These are phyloP conservation scores for Lagorchestes hirsutus DNA, from an alignment of 2,797 vertebrate genomes.

Conservation along the genomic window DNA sequence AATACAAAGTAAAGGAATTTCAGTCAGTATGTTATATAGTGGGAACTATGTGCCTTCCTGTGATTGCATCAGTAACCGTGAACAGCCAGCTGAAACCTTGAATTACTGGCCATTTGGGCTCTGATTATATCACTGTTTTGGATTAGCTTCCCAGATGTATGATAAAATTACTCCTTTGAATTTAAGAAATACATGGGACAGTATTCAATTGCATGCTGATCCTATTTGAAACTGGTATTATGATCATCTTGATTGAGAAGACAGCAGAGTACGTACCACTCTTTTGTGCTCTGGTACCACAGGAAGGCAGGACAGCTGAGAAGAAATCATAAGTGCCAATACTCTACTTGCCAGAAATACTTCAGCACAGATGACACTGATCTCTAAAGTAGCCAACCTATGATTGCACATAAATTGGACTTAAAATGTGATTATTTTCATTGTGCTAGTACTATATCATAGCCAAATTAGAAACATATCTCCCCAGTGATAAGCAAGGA, in stretches of 20 bases:
- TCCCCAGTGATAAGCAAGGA: not conserved
- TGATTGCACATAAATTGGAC: not conserved
- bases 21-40: too few species aligned
- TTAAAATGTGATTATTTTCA: not conserved
- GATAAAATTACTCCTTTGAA: not conserved
- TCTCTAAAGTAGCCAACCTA: not conserved
- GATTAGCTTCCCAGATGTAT: too few species aligned
- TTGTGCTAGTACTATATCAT: not conserved
- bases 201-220: not conserved
- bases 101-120: too few species aligned
- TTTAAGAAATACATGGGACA: not conserved
- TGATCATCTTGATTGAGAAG: not conserved
- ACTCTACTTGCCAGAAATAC: not conserved
- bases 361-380: not conserved
- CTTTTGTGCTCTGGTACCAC: not conserved
- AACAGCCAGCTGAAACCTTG: too few species aligned
- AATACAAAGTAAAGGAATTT: too few species aligned
- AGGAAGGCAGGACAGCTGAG: not conserved
- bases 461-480: not conserved
- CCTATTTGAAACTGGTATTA: not conserved
- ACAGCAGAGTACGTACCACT: not conserved
- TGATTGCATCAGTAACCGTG: too few species aligned
- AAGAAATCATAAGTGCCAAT: not conserved
- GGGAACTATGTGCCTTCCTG: too few species aligned
- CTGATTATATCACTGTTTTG: too few species aligned